Conservation (phyloP, 2,113 vertebrate genomes). For the Cygnus atratus region DNA sequence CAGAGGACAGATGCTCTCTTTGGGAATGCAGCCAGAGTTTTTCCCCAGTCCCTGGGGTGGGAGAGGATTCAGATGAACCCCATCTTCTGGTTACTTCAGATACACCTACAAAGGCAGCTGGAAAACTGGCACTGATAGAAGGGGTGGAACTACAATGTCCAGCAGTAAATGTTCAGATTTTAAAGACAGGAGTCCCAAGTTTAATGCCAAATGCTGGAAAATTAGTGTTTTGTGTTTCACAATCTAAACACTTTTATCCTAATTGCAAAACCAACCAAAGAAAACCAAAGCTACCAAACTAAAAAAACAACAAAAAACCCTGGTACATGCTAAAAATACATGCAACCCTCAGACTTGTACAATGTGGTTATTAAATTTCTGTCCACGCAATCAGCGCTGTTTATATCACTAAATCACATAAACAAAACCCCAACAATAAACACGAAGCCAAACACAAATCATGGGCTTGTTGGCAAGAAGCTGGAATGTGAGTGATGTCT, state of each 20-base stretch:
- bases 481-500: not conserved
- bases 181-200: not conserved
- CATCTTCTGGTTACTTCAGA: not conserved
- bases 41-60: not conserved
- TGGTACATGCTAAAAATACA: not conserved
- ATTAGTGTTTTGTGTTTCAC: not conserved
- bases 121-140: not conserved
- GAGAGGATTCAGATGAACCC: not conserved
- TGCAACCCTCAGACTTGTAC: not conserved
- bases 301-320: no score
- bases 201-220: not conserved
- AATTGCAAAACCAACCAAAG: constrained; percentile 2
- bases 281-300: not conserved
- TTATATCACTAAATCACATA: constrained; percentile 16
- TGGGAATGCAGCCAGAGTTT: not conserved
- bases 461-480: not conserved
- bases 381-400: not conserved
- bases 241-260: not conserved
- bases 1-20: not conserved
- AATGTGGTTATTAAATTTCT: not conserved
- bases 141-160: not conserved
- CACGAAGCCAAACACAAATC: not conserved
- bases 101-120: not conserved
- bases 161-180: not conserved
- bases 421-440: not conserved